Conservation (phyloP, 2,888 invertebrate species). For the Gasteruption jaculator region DNA sequence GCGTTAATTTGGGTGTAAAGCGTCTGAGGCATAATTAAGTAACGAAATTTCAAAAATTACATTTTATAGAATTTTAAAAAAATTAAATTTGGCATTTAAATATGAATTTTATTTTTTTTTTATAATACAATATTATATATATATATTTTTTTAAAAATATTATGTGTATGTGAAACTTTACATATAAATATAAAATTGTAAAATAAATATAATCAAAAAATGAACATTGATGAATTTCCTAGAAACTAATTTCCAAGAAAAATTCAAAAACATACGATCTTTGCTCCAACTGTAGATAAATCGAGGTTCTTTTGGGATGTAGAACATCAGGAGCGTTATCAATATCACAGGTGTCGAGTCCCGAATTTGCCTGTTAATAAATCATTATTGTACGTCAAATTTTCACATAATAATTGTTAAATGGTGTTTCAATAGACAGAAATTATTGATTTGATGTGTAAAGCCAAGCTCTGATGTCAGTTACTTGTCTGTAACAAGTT, state of each 20-base stretch:
- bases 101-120: constrained; percentile 1
- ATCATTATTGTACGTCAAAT: not conserved
- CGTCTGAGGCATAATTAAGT: no score
- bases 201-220: no score
- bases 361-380: constrained; percentile 28
- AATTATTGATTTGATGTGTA: no score
- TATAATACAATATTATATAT: not conserved
- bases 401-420: constrained; percentile 9
- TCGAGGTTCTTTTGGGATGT: constrained; percentile 53
- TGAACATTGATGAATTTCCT: not conserved
- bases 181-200: no score
- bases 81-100: not conserved
- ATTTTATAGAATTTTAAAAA: no score
- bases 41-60: no score
- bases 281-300: constrained; percentile 35
- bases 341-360: constrained; percentile 52
- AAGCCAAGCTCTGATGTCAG: no score
- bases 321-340: constrained; percentile 54
- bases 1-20: no score
- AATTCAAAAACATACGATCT: constrained; percentile 27
- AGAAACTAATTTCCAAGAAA: constrained; percentile 1
- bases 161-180: no score
- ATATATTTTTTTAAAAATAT: no score
- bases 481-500: constrained; percentile 31
- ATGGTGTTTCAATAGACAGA: no score